Base-by-base conservation (phyloP, 2,797 vertebrate genomes). In the Menidia menidia region DNA sequence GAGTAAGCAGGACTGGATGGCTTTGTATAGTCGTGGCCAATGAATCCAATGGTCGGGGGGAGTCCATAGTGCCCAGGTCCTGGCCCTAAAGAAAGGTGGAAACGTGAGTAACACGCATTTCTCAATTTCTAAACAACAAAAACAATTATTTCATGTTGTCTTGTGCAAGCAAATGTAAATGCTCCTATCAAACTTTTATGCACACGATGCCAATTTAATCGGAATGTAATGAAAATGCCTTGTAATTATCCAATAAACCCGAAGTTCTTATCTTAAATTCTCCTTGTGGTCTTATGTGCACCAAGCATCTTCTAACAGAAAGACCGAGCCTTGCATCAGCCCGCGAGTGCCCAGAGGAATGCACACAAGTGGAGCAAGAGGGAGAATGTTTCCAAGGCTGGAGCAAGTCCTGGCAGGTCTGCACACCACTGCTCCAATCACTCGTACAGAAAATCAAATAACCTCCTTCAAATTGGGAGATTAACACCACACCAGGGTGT, bases 1-100 rank as follows among this genome's bases (percentile, higher is more conserved):
- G 95, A 93, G 77, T 92, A 96, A 4, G 96, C 96, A 0, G 95
- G 95, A 19, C 91, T 87, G 0, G 92, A 77, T 55, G 71, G 76
- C 77, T 93, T 95, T 69, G 96, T 96, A 73, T 94, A 93, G 82
- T 96, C 95, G 4, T 96, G 95, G 47, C 94, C 93, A 66, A 93
- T 50, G 62, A 90, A 95, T 50, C 96, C 95, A 31, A 96, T 78
- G 0, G 95, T 95, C 2, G 96, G 90, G 1, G 95, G 95, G 50
- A 96, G 90, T n/a, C 87, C 67, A 6, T 96, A 96, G 44, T 89
- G 87, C 7, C 94, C 95, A 0, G 96, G 94, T 13, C 95, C 94
- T 0, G 95, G 94, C n/a, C 94, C 96, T 97, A 8, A 8, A 78
- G 18, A 80, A 15, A 30, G 1, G 4, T 8, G 41, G 7, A 56